Conservation (phyloP, 1,140 invertebrate species). For the Calosoma granatense region DNA sequence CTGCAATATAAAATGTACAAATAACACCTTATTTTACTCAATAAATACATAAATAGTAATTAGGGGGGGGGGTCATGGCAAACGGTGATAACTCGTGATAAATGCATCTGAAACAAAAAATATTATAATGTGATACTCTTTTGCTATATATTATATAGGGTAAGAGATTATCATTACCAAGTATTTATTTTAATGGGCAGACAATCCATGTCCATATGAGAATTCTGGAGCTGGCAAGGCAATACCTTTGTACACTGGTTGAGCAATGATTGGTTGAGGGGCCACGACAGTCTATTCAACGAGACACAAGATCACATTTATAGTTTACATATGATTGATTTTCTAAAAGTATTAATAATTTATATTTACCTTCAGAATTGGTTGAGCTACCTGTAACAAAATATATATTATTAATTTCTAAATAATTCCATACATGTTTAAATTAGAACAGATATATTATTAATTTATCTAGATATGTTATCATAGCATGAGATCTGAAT, state of each 20-base stretch:
- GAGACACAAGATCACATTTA: not conserved
- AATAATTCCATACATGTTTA: too few species aligned
- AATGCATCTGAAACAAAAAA: too few species aligned
- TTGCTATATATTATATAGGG: too few species aligned
- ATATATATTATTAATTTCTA: not conserved
- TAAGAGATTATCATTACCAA: too few species aligned
- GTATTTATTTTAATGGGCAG: too few species aligned
- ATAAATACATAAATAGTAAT: not conserved
- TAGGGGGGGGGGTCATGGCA: not conserved
- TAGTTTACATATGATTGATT: too few species aligned
- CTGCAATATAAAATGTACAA: too few species aligned
- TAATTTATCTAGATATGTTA: too few species aligned
- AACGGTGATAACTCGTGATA: not conserved
- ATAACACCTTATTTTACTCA: not conserved
- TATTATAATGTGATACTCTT: too few species aligned
- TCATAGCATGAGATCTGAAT: too few species aligned
- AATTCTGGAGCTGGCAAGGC: not conserved
- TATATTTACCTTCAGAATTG: not conserved
- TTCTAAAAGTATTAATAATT: not conserved
- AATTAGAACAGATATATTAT: too few species aligned
- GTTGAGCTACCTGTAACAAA: not conserved
- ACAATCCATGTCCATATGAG: not conserved
- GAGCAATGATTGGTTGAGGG: not conserved
- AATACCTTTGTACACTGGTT: not conserved
- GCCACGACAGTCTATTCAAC: not conserved